phyloP scores from a whole-genome alignment of 2,797 vertebrate genomes.

The Remorina albescens region DNA sequence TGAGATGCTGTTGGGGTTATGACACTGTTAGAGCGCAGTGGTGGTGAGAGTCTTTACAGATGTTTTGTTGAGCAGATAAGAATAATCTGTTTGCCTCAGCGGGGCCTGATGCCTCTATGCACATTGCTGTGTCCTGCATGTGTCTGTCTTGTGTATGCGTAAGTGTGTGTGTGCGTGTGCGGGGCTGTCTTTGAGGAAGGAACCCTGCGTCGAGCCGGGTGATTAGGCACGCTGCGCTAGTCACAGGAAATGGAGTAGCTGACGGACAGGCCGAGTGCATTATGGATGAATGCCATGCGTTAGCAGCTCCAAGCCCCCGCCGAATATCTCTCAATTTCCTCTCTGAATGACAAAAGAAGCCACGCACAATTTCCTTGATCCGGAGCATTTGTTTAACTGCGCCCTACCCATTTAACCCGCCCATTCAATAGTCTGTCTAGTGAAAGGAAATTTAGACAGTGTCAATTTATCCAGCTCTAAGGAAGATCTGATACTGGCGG shows the following conservation, averaged over 20 bases:
- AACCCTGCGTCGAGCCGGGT: constrained; percentile 67
- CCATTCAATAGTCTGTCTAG: constrained; percentile 75
- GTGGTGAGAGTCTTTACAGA: constrained; percentile 63
- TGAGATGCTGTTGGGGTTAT: constrained; percentile 49
- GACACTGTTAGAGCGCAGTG: constrained; percentile 60
- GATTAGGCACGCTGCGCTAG: constrained; percentile 90
- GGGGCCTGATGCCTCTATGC: constrained; percentile 68
- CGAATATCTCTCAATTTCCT: constrained; percentile 82
- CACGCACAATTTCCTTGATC: constrained; percentile 84
- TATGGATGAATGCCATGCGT: constrained; percentile 83
- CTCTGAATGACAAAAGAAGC: constrained; percentile 82
- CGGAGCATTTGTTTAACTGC: constrained; percentile 83
- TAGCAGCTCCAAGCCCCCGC: constrained; percentile 63
- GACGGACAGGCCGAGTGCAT: constrained; percentile 86
- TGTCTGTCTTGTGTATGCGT: constrained; percentile 35
- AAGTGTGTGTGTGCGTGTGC: constrained; percentile 19
- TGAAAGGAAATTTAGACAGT: constrained; percentile 81
- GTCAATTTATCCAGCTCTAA: constrained; percentile 80
- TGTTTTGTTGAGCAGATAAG: constrained; percentile 83
- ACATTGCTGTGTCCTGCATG: constrained; percentile 27
- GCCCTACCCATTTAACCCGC: constrained; percentile 82
- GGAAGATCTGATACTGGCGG: constrained; percentile 67
- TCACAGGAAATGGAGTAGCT: constrained; percentile 88
- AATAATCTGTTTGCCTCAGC: constrained; percentile 86
- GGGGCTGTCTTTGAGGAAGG: constrained; percentile 60